These are phyloP conservation scores for Drosophila auraria DNA, from an alignment of 1,140 invertebrate genomes.

Conservation along the genomic window DNA sequence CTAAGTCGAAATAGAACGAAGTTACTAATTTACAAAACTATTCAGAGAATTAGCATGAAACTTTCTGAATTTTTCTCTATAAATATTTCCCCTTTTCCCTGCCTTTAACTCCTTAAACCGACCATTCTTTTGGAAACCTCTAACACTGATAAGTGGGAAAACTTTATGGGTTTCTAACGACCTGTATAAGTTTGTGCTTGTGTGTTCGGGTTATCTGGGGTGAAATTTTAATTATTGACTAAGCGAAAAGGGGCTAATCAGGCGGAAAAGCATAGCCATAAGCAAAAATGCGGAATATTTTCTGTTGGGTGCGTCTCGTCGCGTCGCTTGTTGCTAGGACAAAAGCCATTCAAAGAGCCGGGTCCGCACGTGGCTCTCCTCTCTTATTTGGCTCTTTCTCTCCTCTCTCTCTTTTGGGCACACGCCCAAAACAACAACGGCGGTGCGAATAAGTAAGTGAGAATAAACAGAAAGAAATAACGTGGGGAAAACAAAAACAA, in stretches of 20 bases:
- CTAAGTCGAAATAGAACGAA: too few relatives aligned
- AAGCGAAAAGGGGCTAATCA: constrained; percentile 3
- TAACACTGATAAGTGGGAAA: too few relatives aligned
- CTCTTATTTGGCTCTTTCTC: constrained; percentile 5
- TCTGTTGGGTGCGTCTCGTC: constrained; percentile 14
- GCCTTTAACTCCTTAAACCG: too few relatives aligned
- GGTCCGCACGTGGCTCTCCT: constrained; percentile 30
- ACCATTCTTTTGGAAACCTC: too few relatives aligned
- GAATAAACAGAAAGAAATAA: constrained; percentile 33
- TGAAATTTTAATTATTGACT: constrained; percentile 8
- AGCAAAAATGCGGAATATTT: constrained; percentile 20
- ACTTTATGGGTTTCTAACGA: too few relatives aligned
- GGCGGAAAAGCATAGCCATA: constrained; percentile 5
- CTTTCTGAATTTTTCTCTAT: too few relatives aligned
- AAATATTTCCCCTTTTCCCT: too few relatives aligned
- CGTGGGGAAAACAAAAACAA: constrained; percentile 34
- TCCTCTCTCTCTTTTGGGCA: constrained; percentile 39
- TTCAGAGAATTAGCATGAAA: too few relatives aligned
- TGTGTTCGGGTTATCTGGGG: constrained; percentile 1
- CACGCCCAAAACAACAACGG: constrained; percentile 52
- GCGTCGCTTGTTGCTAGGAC: constrained; percentile 48
- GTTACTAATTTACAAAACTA: too few relatives aligned
- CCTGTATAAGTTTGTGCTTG: neutral
- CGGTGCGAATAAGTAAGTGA: constrained; percentile 16
- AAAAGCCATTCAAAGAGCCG: constrained; percentile 34